Evolutionary conservation across 2,797 vertebrate species (phyloP), one percentile per base, ranked within the genome.

Genomic region (Cuculus canorus): DNA sequence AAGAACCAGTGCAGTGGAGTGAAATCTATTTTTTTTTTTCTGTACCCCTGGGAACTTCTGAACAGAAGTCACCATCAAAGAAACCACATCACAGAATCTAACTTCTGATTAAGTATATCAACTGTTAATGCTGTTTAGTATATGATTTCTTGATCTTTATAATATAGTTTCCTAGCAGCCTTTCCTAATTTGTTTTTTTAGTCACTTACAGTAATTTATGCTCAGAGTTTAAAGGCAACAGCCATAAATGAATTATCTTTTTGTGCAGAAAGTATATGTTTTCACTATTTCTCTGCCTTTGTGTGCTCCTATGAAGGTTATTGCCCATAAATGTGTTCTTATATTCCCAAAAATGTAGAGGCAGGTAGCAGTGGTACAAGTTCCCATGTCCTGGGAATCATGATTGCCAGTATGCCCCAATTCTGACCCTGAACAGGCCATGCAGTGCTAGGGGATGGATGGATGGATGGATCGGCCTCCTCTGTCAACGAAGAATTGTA

Each of bases 1-100:
- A 19, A 60, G 64, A 77, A 23, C 70, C 68, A 45, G 35, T 80
- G 35, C 73, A 53, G 2, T 52, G 54, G 39, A 82, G 47, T 73
- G 75, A 88, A 92, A 60, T 66, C 35, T 71, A 28, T 35, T 93
- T 94, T 96, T 93, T 70, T 53, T 84, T 63, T 94, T 45, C 50
- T 48, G 9, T 88, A 94, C 35, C 19, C 54, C n/a, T 66, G 61
- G 33, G 68, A 95, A 90, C 71, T 71, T 95, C 10, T 78, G 54
- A 72, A 63, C 59, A 68, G 45, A 85, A 90, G 30, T 83, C 59
- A 32, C 27, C 24, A 45, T 90, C 83, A 90, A 79, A 90, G 33
- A 92, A 85, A 86, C 90, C 19, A 39, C 23, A 33, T 43, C n/a
- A 50, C 18, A 75, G 30, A 64, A 65, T 52, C 21, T 35, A 59